phyloP scores from a whole-genome alignment of 2,888 invertebrate species.

The Drosophila trichaetosa region DNA sequence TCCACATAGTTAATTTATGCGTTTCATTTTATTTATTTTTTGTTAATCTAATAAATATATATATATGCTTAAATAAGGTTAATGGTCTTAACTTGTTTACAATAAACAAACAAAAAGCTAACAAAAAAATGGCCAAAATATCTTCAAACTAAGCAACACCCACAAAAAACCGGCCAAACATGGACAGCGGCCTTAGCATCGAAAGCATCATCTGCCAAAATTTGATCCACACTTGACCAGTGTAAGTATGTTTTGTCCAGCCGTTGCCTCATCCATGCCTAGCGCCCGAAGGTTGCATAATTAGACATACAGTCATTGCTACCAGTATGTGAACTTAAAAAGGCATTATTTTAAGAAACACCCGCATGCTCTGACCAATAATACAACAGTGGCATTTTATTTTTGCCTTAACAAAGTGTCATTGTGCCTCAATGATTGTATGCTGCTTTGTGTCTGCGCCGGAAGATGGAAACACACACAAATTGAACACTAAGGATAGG shows the following conservation, averaged over 20 bases:
- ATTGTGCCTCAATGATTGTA: constrained; percentile 40
- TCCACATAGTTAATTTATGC: constrained; percentile 30
- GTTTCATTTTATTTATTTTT: not conserved
- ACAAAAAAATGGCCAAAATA: constrained; percentile 33
- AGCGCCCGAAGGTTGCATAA: constrained; percentile 65
- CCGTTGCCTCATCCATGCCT: constrained; percentile 26
- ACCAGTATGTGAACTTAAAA: constrained; percentile 39
- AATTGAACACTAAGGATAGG: constrained; percentile 1
- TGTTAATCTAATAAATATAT: constrained; percentile 45
- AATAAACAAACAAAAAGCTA: constrained; percentile 56
- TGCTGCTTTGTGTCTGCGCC: constrained; percentile 28
- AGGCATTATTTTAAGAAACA: constrained; percentile 28
- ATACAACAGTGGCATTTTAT: constrained; percentile 17
- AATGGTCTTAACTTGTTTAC: constrained; percentile 65
- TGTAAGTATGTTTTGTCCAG: constrained; percentile 22
- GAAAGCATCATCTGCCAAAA: constrained; percentile 62
- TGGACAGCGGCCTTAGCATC: constrained; percentile 49
- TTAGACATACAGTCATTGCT: constrained; percentile 37
- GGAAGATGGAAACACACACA: constrained; percentile 33
- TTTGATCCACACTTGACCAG: constrained; percentile 54
- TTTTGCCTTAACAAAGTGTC: constrained; percentile 30
- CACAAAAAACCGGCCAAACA: constrained; percentile 64
- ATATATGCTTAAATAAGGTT: constrained; percentile 65
- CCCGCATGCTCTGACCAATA: not conserved
- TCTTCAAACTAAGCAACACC: constrained; percentile 52